Conservation (phyloP, 2,113 vertebrate species). For the Saguinus imperator region DNA sequence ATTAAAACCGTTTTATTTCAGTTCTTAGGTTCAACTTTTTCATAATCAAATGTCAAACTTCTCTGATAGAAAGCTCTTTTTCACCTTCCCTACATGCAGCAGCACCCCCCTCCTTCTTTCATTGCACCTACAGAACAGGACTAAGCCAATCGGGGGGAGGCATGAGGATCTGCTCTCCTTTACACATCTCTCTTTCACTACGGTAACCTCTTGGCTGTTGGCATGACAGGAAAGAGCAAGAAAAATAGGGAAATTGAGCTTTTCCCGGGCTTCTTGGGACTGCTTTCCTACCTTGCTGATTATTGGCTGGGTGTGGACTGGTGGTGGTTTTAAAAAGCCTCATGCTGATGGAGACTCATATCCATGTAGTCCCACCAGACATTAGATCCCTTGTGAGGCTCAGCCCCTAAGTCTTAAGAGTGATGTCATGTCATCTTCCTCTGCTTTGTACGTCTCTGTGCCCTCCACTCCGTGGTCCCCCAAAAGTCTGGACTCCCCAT, state of each 20-base stretch:
- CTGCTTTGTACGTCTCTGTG: not conserved
- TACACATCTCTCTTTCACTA: not conserved
- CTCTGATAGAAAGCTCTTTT: not conserved
- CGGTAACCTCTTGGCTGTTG: no score
- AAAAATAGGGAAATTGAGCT: not conserved
- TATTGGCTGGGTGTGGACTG: not conserved
- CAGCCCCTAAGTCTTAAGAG: accelerated
- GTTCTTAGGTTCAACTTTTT: not conserved
- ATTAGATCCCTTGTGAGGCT: not conserved
- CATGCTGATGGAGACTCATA: not conserved
- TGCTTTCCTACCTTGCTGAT: not conserved
- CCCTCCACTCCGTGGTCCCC: no score
- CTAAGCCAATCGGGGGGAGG: not conserved
- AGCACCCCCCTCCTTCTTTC: accelerated
- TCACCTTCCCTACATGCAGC: not conserved
- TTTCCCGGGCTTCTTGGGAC: not conserved
- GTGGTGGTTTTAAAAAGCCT: not conserved
- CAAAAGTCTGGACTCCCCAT: not conserved
- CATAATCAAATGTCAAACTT: not conserved
- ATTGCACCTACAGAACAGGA: accelerated
- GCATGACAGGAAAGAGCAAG: not conserved
- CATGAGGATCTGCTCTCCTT: accelerated
- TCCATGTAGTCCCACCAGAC: not conserved
- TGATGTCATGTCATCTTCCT: not conserved
- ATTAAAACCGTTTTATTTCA: not conserved